Conservation (phyloP, 1,140 invertebrate genomes). For the Calycopis cecrops region DNA sequence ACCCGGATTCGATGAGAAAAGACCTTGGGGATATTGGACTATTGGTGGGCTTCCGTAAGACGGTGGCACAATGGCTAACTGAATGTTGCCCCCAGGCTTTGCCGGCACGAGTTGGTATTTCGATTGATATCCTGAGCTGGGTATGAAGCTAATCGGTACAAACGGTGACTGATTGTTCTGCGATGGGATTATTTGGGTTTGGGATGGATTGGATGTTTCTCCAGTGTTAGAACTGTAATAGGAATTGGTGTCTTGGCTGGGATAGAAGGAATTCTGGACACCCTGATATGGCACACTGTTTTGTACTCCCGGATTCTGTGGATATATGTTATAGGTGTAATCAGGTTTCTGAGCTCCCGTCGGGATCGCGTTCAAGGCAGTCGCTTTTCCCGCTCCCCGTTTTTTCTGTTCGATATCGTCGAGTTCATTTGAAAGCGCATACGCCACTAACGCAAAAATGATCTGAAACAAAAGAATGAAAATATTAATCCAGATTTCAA, state of each 20-base stretch:
- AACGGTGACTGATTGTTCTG: slow-evolving; percentile 48
- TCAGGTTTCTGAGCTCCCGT: slow-evolving; percentile 60
- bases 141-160: slow-evolving; percentile 56
- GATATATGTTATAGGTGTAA: slow-evolving; percentile 58
- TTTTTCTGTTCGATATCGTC: slow-evolving; percentile 64
- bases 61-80: slow-evolving; percentile 49
- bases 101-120: slow-evolving; percentile 56
- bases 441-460: slow-evolving; percentile 42
- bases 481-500: too few relatives aligned
- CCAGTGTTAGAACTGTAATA: slow-evolving; percentile 41
- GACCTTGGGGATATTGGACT: slow-evolving; percentile 40
- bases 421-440: slow-evolving; percentile 44
- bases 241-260: slow-evolving; percentile 44
- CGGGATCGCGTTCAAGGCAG: slow-evolving; percentile 49
- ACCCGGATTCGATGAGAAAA: slow-evolving; percentile 37
- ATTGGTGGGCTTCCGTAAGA: slow-evolving; percentile 34
- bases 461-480: slow-evolving; percentile 42
- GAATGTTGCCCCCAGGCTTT: slow-evolving; percentile 47
- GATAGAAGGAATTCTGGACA: slow-evolving; percentile 56
- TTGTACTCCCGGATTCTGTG: slow-evolving; percentile 41
- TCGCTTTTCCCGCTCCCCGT: slow-evolving; percentile 50
- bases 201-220: slow-evolving; percentile 25
- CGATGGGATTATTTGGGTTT: slow-evolving; percentile 32
- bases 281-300: slow-evolving; percentile 41
- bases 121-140: slow-evolving; percentile 55